These are phyloP conservation scores for Hydrozoanthus gracilis DNA, from an alignment of 92 coral and sea anemone genomes.

Conservation along the genomic window DNA sequence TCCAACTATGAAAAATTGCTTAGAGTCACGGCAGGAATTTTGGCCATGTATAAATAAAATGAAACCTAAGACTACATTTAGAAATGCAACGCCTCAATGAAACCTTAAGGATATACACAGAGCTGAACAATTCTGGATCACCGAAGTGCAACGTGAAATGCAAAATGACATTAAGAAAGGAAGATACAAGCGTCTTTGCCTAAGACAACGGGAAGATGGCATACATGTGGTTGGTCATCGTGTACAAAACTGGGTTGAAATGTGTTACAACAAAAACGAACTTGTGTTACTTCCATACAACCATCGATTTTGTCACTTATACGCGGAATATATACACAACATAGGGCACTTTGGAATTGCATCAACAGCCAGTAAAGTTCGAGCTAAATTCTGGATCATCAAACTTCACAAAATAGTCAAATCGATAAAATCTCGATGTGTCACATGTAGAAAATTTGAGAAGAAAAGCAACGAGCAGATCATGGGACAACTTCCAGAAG, in stretches of 20 bases:
- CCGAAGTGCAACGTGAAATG: too few species aligned
- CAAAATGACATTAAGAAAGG: too few species aligned
- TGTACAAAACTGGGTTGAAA: conserved; percentile 43
- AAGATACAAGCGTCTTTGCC: too few species aligned
- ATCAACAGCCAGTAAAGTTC: conserved; percentile 51
- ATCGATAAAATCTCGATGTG: conserved; percentile 49
- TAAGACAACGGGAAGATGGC: conserved; percentile 35
- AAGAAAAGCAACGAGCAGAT: conserved; percentile 11
- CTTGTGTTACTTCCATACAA: conserved; percentile 43
- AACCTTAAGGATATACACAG: too few species aligned
- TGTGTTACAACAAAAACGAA: conserved; percentile 53
- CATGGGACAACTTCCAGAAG: conserved; percentile 55
- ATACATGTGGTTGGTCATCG: conserved; percentile 61
- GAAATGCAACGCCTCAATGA: too few species aligned
- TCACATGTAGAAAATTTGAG: conserved; percentile 22
- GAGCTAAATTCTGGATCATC: conserved; percentile 54
- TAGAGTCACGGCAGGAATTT: conserved; percentile 54
- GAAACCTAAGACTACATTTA: background rate
- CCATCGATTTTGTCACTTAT: conserved; percentile 53
- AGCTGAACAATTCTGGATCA: too few species aligned
- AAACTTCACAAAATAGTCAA: conserved; percentile 38
- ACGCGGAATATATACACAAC: conserved; percentile 45
- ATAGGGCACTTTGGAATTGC: conserved; percentile 48
- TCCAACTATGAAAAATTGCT: conserved; percentile 48
- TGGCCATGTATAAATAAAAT: conserved; percentile 24